phyloP scores from a whole-genome alignment of 2,113 vertebrate species.

The Megaceryle torquata region DNA sequence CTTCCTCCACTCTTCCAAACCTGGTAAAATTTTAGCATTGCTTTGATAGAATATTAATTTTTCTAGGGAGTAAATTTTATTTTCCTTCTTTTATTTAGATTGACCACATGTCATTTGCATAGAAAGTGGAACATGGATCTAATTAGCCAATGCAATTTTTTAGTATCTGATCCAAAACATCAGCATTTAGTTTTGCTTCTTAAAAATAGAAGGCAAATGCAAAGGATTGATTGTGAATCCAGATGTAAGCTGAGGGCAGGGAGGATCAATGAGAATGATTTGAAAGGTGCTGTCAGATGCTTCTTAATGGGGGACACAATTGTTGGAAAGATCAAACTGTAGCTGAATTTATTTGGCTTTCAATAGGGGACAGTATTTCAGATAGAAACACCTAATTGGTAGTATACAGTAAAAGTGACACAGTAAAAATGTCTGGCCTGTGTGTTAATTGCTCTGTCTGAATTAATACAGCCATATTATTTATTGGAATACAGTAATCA shows the following conservation, averaged over 20 bases:
- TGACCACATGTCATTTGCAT: no score
- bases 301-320: not conserved
- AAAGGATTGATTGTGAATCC: not conserved
- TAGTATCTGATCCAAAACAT: not conserved
- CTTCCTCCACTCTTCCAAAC: not conserved
- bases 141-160: not conserved
- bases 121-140: not conserved
- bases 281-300: constrained; percentile 4
- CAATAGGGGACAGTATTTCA: constrained; percentile 55
- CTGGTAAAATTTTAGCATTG: not conserved
- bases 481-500: constrained; percentile 70
- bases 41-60: not conserved
- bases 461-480: constrained; percentile 66
- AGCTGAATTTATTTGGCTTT: constrained; percentile 62
- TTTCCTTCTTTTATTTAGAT: not conserved
- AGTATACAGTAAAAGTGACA: constrained; percentile 50
- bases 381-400: constrained; percentile 53
- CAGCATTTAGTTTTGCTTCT: not conserved
- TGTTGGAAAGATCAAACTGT: constrained; percentile 35
- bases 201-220: not conserved
- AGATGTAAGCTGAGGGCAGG: not conserved
- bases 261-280: not conserved
- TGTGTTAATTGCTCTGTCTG: constrained; percentile 73
- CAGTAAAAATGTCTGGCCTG: constrained; percentile 62
- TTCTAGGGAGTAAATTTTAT: not conserved